Conservation (phyloP, 2,888 invertebrate genomes). For the Eustalomyia histrio region DNA sequence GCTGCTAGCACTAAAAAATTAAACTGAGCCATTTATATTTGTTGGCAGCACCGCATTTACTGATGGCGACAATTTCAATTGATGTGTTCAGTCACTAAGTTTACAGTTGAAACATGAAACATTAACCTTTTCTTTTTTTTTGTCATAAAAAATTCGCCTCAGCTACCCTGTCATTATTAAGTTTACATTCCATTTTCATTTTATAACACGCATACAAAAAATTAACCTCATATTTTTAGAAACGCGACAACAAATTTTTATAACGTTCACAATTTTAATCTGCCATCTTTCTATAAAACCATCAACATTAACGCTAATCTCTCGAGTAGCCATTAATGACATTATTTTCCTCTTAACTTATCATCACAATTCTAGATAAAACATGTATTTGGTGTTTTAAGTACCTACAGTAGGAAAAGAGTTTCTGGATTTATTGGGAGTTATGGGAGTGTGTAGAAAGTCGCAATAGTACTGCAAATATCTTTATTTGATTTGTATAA, state of each 20-base stretch:
- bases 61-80: no score
- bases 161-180: no score
- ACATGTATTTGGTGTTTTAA: slow-evolving; percentile 28
- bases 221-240: background rate
- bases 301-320: slow-evolving; percentile 56
- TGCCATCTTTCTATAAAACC: slow-evolving; percentile 29
- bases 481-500: slow-evolving; percentile 17
- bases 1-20: no score
- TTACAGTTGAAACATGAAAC: no score
- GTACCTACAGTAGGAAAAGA: background rate
- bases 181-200: no score
- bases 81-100: no score
- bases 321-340: slow-evolving; percentile 59
- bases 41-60: no score
- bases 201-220: background rate
- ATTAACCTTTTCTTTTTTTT: no score
- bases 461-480: background rate
- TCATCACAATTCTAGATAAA: slow-evolving; percentile 49
- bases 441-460: background rate
- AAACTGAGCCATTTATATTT: no score
- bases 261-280: slow-evolving; percentile 42
- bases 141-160: no score
- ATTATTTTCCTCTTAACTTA: slow-evolving; percentile 60
- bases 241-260: background rate
- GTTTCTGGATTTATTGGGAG: background rate